These are phyloP conservation scores for Intellagama lesueurii DNA, from an alignment of 2,797 vertebrate species.

Conservation along the genomic window DNA sequence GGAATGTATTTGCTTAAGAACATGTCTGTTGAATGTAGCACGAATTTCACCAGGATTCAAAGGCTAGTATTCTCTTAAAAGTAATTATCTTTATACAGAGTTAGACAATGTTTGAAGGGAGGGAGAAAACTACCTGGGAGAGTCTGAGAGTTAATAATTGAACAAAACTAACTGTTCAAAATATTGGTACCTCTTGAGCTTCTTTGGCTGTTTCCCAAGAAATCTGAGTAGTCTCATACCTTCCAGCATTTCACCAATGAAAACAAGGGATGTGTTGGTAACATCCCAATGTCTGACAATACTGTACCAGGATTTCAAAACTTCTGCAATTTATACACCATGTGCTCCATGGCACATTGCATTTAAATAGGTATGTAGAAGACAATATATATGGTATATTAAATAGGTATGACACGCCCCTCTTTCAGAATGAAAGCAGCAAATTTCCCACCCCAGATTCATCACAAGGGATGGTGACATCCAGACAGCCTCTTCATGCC, in stretches of 20 bases:
- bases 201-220: neutral
- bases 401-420: neutral
- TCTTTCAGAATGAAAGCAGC: neutral
- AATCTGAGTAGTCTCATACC: neutral
- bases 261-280: neutral
- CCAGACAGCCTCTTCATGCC: too few species aligned
- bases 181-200: too few species aligned
- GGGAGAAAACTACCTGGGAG: neutral
- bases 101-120: neutral
- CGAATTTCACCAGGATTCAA: conserved; percentile 4
- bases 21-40: neutral
- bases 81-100: neutral
- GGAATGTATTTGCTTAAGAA: conserved; percentile 1
- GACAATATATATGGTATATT: neutral
- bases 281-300: neutral
- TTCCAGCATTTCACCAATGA: neutral
- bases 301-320: neutral
- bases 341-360: too few species aligned
- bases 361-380: neutral
- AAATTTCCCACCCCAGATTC: too few species aligned
- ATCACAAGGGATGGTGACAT: too few species aligned
- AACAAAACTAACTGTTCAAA: neutral
- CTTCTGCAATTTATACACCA: too few species aligned
- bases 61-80: neutral
- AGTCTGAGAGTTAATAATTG: neutral